These are phyloP conservation scores for Drosophila colorata DNA, from an alignment of 2,888 invertebrate genomes.

Conservation along the genomic window DNA sequence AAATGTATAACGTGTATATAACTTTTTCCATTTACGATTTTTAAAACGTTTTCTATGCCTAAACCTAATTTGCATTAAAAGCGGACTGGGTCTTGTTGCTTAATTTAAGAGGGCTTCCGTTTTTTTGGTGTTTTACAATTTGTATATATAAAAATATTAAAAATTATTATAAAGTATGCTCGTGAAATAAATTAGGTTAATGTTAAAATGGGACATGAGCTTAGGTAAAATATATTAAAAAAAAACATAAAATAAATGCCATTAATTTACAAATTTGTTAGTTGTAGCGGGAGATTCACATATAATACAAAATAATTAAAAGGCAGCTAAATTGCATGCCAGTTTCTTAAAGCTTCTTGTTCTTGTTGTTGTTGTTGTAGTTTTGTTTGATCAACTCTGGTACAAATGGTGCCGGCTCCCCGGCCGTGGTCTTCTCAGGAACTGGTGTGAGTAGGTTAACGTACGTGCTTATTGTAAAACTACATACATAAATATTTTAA, in stretches of 20 bases:
- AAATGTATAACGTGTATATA: conserved; percentile 61
- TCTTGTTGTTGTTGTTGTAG: conserved; percentile 15
- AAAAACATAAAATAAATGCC: conserved; percentile 58
- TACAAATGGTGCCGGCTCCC: conserved; percentile 34
- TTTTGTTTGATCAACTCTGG: conserved; percentile 42
- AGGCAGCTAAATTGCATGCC: conserved; percentile 38
- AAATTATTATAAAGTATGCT: conserved; percentile 26
- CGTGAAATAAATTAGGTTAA: conserved; percentile 64
- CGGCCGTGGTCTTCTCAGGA: conserved; percentile 56
- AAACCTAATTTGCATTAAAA: conserved; percentile 60
- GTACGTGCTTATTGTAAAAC: conserved; percentile 47
- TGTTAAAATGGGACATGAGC: conserved; percentile 40
- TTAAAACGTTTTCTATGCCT: conserved; percentile 46
- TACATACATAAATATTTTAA: conserved; percentile 45
- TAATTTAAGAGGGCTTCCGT: conserved; percentile 17
- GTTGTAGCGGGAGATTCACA: conserved; percentile 54
- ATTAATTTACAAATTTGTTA: conserved; percentile 42
- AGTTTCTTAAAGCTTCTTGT: conserved; percentile 65
- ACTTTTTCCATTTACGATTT: conserved; percentile 36
- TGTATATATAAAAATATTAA: conserved; percentile 12
- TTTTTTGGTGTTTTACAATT: conserved; percentile 58
- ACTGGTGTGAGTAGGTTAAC: conserved; percentile 64
- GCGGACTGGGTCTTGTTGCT: conserved; percentile 51
- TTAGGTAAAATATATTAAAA: conserved; percentile 27
- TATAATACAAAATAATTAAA: conserved; percentile 57